Evolutionary conservation across 2,797 vertebrate species (phyloP).

Genomic region (Mormyrus hasselquistii): DNA sequence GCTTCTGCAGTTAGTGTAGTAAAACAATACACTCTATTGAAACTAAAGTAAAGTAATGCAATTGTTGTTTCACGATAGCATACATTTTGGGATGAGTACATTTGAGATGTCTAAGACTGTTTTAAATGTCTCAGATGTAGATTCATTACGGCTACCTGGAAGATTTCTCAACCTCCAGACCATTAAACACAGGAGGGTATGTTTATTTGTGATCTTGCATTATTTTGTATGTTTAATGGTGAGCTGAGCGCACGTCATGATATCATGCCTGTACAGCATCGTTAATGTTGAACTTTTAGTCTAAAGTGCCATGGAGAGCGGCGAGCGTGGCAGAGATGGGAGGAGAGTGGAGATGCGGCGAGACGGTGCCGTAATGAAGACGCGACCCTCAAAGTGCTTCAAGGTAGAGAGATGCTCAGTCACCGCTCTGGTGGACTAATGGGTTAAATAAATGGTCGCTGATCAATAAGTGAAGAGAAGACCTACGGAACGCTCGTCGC

Average conservation of each 20-base stretch:
- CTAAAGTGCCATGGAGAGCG: neutral
- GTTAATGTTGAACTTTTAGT: conserved; percentile 10
- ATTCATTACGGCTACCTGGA: neutral
- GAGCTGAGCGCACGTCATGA: neutral
- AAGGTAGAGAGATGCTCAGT: conserved; percentile 16
- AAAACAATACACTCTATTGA: neutral
- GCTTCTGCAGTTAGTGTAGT: neutral
- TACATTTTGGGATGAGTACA: neutral
- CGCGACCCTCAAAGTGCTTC: conserved; percentile 19
- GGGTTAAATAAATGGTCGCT: conserved; percentile 46
- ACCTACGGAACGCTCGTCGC: conserved; percentile 21
- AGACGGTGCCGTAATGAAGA: conserved; percentile 9
- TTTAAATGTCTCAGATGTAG: neutral
- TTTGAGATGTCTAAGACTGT: neutral
- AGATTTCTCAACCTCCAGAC: neutral
- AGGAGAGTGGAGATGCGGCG: conserved; percentile 21
- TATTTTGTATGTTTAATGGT: neutral
- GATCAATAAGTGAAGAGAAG: conserved; percentile 39
- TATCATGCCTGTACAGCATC: neutral
- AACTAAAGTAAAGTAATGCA: neutral
- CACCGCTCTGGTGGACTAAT: conserved; percentile 34
- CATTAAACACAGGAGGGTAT: neutral
- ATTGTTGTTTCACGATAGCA: neutral
- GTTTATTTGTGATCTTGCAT: neutral
- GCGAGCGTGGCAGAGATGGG: conserved; percentile 14